A percentile compares a stretch with the other conserved stretches of the same genome.
Conservation (phyloP, 2,113 vertebrate genomes). For the Oxyura jamaicensis region DNA sequence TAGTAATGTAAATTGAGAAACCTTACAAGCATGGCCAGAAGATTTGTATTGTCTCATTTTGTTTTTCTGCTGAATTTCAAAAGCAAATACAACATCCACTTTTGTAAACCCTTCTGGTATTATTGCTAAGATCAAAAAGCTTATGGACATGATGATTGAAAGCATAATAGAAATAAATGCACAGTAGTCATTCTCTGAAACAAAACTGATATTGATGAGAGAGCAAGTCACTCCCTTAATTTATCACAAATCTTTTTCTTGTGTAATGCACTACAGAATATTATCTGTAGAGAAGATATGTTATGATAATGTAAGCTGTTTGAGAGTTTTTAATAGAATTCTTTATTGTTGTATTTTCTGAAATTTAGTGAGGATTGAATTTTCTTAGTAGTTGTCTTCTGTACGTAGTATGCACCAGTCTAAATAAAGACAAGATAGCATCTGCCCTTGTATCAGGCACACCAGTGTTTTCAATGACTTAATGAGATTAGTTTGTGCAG, state of each 20-base stretch:
- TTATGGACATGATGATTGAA: background rate
- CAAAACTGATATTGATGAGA: background rate
- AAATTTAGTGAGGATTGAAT: background rate
- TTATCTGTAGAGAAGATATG: background rate
- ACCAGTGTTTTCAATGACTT: background rate
- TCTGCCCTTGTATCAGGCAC: background rate
- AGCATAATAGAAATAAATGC: background rate
- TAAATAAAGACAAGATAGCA: background rate
- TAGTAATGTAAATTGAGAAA: background rate
- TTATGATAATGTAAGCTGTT: background rate
- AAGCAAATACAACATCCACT: background rate
- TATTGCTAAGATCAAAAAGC: background rate
- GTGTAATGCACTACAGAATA: background rate
- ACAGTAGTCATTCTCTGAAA: background rate
- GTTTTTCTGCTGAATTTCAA: background rate
- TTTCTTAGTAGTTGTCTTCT: background rate
- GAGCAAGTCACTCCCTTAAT: background rate
- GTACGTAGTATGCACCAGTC: background rate
- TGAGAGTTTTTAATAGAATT: background rate
- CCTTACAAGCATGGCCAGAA: accelerated
- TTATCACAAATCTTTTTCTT: background rate
- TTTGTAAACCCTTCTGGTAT: background rate
- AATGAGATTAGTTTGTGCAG: background rate
- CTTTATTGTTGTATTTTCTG: background rate
- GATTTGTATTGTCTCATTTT: background rate